Base-by-base conservation (phyloP, 2,113 vertebrate genomes). In the Chionodraco myersi region DNA sequence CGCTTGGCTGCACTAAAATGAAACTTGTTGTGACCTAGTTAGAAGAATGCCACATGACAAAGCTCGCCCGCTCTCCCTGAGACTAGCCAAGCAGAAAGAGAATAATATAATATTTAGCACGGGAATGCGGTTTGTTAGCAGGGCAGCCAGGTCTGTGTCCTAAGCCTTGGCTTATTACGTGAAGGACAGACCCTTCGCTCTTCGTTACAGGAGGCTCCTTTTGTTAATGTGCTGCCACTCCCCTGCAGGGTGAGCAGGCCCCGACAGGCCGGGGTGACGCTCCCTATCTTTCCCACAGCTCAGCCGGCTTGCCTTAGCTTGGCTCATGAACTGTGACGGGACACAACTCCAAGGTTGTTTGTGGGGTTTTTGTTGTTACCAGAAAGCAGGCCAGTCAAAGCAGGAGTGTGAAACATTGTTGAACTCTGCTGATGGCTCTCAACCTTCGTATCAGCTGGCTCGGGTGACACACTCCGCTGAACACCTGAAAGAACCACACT, bases 21-120 rank as follows among this genome's bases (percentile, higher is more conserved):
- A 92, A 91, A 91, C 90, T 90, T 88, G 86, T 86, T 84, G 87
- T 93, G 94, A 94, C 94, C 94, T 91, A 95, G 89, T 93, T 94
- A 93, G 87, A 56, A 85, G 83, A 88, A 84, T 79, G 85, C 86
- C 87, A 82, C 85, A 85, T 84, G 91, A 93, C 90, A 77, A 80
- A 82, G 91, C 77, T 84, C 77, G 36, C 77, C 80, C 85, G 81
- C 86, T 51, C 58, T 88, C 85, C 70, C 36, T 61, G 34, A 83
- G 85, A 52, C 86, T 44, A 88, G 86, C 91, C 91, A 66, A 86
- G 92, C 90, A 92, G 87, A 92, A 92, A 90, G n/a, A 78, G 84
- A 80, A 71, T 45, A 64, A 68, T 79, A 83, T 85, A 64, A 68
- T 79, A 83, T 85, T 89, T 81, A 86, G 82, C 81, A 79, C 49